phyloP scores from a whole-genome alignment of 1,140 invertebrate genomes.

The Acyrthosiphon pisum region DNA sequence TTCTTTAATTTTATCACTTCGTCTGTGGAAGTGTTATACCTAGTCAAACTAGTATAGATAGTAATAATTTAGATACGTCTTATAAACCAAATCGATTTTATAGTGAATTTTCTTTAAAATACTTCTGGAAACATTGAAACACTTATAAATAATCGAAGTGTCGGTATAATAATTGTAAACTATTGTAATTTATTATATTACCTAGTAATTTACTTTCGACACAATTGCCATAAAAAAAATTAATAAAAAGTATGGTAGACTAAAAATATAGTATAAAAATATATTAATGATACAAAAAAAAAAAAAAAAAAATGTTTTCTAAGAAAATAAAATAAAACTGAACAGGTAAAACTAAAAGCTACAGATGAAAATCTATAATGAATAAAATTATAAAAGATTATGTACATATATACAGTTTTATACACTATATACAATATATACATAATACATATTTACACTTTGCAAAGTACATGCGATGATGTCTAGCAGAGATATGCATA shows the following conservation, averaged over 20 bases:
- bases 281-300: neutral
- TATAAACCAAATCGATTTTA: neutral
- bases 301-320: neutral
- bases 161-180: neutral
- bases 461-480: neutral
- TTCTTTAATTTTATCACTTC: neutral
- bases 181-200: neutral
- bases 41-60: neutral
- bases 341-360: neutral
- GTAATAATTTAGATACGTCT: neutral
- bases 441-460: neutral
- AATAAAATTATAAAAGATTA: neutral
- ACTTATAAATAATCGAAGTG: neutral
- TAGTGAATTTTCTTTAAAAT: no score
- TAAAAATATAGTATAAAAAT: no score
- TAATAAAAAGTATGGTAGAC: neutral
- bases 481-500: conserved; percentile 8
- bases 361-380: neutral
- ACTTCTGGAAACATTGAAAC: neutral
- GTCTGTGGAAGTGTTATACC: neutral
- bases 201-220: neutral
- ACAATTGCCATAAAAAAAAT: neutral
- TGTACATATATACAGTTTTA: conserved; percentile 1
- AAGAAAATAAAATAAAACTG: neutral
- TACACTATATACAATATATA: neutral